A percentile compares a stretch with the other conserved stretches of the same genome.
These are phyloP conservation scores for Panorpa germanica DNA, from an alignment of 2,888 invertebrate genomes.

Conservation along the genomic window DNA sequence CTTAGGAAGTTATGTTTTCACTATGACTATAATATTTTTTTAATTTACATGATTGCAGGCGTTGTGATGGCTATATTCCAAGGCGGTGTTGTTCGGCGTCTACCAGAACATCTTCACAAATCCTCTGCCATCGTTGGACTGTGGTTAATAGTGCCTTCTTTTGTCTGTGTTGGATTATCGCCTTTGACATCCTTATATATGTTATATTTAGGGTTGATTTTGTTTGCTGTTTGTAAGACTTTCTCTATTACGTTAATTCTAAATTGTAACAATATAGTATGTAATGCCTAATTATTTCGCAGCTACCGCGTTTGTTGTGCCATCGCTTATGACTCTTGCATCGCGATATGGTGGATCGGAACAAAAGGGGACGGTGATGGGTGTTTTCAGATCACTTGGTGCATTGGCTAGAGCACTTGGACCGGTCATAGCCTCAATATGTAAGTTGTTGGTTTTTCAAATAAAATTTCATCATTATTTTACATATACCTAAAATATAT, in stretches of 20 bases:
- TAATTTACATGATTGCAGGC: slow-evolving; percentile 22
- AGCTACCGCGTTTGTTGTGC: slow-evolving; percentile 87
- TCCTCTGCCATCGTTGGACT: slow-evolving; percentile 55
- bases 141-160: slow-evolving; percentile 69
- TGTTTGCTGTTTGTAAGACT: slow-evolving; percentile 79
- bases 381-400: slow-evolving; percentile 86
- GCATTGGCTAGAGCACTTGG: slow-evolving; percentile 85
- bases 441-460: slow-evolving; percentile 25
- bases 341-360: slow-evolving; percentile 60
- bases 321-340: slow-evolving; percentile 86
- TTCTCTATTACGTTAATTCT: slow-evolving; percentile 9
- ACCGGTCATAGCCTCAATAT: slow-evolving; percentile 69
- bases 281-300: slow-evolving; percentile 14
- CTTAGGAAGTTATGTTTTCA: not conserved
- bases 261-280: slow-evolving; percentile 5
- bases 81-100: slow-evolving; percentile 70
- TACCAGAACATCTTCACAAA: slow-evolving; percentile 53
- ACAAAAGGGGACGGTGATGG: slow-evolving; percentile 84
- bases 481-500: slow-evolving; percentile 4
- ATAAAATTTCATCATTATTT: slow-evolving; percentile 8
- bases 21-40: slow-evolving; percentile 1
- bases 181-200: slow-evolving; percentile 26
- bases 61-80: slow-evolving; percentile 80
- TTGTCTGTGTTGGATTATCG: slow-evolving; percentile 66
- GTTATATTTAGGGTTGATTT: slow-evolving; percentile 64